Evolutionary conservation across 1,140 invertebrate genomes (phyloP).

Genomic region (Panagrolaimus sp.): DNA sequence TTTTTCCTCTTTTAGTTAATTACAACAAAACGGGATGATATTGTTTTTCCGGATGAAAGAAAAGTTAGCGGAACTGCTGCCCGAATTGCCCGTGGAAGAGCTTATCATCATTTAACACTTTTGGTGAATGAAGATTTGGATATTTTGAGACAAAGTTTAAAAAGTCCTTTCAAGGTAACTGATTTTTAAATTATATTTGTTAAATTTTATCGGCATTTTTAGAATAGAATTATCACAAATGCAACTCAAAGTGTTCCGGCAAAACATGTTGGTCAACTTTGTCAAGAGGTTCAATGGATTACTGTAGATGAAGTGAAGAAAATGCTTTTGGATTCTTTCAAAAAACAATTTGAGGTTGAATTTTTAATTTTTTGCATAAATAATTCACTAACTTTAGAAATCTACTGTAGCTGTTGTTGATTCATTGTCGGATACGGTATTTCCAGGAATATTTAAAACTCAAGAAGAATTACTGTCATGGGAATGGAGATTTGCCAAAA

Average conservation of each 20-base stretch:
- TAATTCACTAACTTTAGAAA: not conserved
- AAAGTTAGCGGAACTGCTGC: constrained; percentile 58
- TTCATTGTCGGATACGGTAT: constrained; percentile 13
- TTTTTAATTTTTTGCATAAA: not conserved
- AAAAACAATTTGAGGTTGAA: constrained; percentile 30
- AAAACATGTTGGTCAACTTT: constrained; percentile 47
- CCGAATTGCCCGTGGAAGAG: constrained; percentile 45
- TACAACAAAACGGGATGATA: constrained; percentile 47
- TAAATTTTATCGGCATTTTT: not conserved
- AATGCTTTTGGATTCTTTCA: constrained; percentile 34
- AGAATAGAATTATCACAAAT: constrained; percentile 49
- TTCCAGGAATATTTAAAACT: constrained; percentile 30
- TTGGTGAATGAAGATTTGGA: constrained; percentile 45
- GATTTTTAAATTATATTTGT: constrained; percentile 1
- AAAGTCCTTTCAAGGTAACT: constrained; percentile 33
- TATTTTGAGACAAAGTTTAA: constrained; percentile 35
- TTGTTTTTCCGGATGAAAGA: constrained; percentile 46
- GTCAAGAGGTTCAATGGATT: constrained; percentile 30
- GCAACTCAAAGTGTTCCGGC: constrained; percentile 51
- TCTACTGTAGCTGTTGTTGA: constrained; percentile 16
- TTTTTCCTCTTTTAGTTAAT: constrained; percentile 28
- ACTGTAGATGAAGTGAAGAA: constrained; percentile 24
- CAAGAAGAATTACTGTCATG: constrained; percentile 33
- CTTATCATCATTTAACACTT: constrained; percentile 57
- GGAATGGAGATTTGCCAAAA: constrained; percentile 52